Evolutionary conservation across 1,140 invertebrate genomes (phyloP).

Genomic region (Saccostrea cuccullata): DNA sequence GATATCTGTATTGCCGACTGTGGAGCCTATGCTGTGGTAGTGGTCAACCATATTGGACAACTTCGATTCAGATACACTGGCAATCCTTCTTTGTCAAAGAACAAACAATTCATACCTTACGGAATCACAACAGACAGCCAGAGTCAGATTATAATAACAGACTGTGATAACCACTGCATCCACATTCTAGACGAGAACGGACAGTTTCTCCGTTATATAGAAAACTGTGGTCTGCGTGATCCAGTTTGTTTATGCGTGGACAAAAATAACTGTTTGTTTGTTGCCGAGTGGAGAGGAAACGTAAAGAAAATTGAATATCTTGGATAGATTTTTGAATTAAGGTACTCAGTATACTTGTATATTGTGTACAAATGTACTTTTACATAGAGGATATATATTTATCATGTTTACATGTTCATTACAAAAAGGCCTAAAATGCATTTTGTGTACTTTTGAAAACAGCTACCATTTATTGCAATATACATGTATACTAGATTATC

Average conservation of each 20-base stretch:
- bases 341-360: too few relatives aligned
- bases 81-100: not conserved
- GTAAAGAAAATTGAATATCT: not conserved
- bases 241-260: not conserved
- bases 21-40: not conserved
- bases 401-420: too few relatives aligned
- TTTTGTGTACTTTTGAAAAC: too few relatives aligned
- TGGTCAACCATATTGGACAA: not conserved
- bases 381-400: too few relatives aligned
- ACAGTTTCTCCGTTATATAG: slow-evolving; percentile 1
- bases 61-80: slow-evolving; percentile 9
- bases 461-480: too few relatives aligned
- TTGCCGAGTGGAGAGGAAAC: not conserved
- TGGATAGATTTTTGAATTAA: too few relatives aligned
- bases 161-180: not conserved
- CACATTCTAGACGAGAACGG: slow-evolving; percentile 6
- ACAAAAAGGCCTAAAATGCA: too few relatives aligned
- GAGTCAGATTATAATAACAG: not conserved
- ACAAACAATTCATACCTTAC: not conserved
- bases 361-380: not conserved
- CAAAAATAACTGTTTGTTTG: slow-evolving; percentile 14
- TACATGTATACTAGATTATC: too few relatives aligned
- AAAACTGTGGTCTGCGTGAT: not conserved
- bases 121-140: slow-evolving; percentile 22
- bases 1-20: slow-evolving; percentile 6